Conservation (phyloP, 2,113 vertebrate species). For the Rhagologus leucostigma region DNA sequence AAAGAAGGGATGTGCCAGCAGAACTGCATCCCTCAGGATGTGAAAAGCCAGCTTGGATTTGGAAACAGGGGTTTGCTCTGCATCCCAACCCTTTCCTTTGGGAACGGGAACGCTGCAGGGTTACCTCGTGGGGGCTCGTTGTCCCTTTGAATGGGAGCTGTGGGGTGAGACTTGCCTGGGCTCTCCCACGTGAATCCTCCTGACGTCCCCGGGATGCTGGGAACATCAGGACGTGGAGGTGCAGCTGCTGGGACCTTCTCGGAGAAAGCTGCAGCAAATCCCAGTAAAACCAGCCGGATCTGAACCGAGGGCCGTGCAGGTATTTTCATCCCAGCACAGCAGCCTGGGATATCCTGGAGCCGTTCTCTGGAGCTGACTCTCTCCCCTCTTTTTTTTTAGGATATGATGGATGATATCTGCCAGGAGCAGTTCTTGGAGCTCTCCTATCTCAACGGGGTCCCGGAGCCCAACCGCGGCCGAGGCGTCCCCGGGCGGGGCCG, state of each 20-base stretch:
- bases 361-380: background rate
- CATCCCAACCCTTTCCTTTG: background rate
- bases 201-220: background rate
- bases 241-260: background rate
- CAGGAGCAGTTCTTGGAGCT: constrained; percentile 89
- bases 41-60: background rate
- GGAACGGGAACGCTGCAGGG: background rate
- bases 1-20: background rate
- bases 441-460: constrained; percentile 90
- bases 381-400: constrained; percentile 66
- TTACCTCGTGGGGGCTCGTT: background rate
- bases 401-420: constrained; percentile 86
- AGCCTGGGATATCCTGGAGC: background rate
- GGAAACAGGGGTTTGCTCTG: background rate
- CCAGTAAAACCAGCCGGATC: background rate
- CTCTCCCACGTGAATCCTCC: background rate
- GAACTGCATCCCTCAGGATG: background rate
- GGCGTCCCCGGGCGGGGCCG: constrained; percentile 83
- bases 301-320: rapidly evolving
- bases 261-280: background rate
- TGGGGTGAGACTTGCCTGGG: background rate
- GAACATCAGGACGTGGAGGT: rapidly evolving
- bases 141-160: background rate
- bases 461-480: constrained; percentile 81
- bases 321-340: background rate